Conservation (phyloP, 2,113 vertebrate species). For the Brachypodius melanocephalos region DNA sequence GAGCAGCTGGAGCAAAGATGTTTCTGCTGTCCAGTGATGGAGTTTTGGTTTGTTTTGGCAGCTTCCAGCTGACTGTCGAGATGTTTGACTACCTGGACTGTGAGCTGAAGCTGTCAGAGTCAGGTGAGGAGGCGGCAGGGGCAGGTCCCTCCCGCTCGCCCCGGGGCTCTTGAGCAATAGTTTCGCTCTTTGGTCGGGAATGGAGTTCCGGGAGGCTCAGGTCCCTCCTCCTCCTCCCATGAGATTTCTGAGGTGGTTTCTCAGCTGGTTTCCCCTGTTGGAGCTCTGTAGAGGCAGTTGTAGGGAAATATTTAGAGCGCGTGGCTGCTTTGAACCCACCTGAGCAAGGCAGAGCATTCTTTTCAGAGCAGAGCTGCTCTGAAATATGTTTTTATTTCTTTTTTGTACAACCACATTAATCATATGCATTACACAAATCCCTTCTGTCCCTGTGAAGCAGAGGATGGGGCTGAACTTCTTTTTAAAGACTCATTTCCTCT, state of each 20-base stretch:
- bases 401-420: not conserved
- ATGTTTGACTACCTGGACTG: slow-evolving; percentile 97
- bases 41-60: slow-evolving; percentile 44
- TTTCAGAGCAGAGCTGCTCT: not conserved
- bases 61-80: slow-evolving; percentile 97
- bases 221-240: not conserved
- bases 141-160: not conserved
- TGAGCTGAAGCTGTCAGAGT: slow-evolving; percentile 90
- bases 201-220: not conserved
- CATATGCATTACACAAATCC: not conserved
- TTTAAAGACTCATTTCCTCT: not conserved
- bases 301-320: not conserved
- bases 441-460: not conserved
- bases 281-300: not conserved
- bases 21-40: not conserved
- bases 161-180: slow-evolving; percentile 24
- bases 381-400: not conserved
- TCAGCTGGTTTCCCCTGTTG: not conserved
- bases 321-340: not conserved
- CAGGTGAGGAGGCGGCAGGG: slow-evolving; percentile 78
- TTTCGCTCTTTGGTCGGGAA: not conserved
- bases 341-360: not conserved
- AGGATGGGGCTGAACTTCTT: not conserved
- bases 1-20: not conserved
- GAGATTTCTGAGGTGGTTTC: not conserved